Evolutionary conservation across 2,888 invertebrate species (phyloP), one percentile per base, ranked within the genome.

Genomic region (Synanthedon myopaeformis): DNA sequence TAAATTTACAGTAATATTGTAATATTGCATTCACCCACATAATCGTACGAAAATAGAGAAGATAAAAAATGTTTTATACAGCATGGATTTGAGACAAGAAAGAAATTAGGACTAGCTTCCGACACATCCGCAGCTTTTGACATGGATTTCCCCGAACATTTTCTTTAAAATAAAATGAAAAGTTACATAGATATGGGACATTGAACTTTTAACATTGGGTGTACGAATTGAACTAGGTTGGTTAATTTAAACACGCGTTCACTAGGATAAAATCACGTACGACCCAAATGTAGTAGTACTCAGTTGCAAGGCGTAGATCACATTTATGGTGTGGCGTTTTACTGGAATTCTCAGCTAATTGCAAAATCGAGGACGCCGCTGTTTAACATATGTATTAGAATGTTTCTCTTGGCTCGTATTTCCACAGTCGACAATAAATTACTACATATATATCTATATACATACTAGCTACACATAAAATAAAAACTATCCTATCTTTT

Each of bases 181-280:
- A 42, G 41, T 19, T 48, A 54, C 42, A 51, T 52, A 42, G 52
- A 41, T 54, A 19, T 28, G 50, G 28, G 49, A 54, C 51, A 23
- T 49, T 55, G 49, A 51, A 45, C 41, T 19, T 50, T 17, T 52
- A 52, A 49, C 51, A 45, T 4, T 50, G 54, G 41, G 42, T 49
- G 41, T 48, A 51, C 52, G 56, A 67, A 70, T 73, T 73, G 72
- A 72, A 68, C 23, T 42, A 42, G 52, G 49, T 55, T 52, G 51
- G 51, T 51, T 53, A 12, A 49, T 17, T 49, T 49, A 19, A 45
- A 45, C 67, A 64, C 61, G 66, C 65, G 64, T 57, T 58, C 60
- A 63, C 70, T 72, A 64, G 66, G 68, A 67, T 66, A 62, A 58
- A 65, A 76, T 75, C 79, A 80, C 79, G 79, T 78, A 67, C 72